Evolutionary conservation across 2,888 invertebrate genomes (phyloP), one percentile per base, ranked within the genome.

Genomic region (Athrips mouffetella): DNA sequence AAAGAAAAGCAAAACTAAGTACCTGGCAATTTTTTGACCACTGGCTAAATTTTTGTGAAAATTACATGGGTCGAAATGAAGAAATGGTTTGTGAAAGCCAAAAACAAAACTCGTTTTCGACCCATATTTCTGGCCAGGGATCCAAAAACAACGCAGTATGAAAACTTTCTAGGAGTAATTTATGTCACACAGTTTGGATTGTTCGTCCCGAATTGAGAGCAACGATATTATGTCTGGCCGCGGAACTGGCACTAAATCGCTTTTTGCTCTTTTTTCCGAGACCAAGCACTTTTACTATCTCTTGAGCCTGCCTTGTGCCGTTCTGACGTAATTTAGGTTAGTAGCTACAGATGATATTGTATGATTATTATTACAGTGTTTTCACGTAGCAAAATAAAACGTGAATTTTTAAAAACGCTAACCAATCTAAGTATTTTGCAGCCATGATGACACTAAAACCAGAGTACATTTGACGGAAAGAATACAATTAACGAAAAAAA

Each of bases 241-340:
- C 37, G 37, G 57, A 49, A 55, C 55, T 52, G 50, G 47, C 37
- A 4, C 18, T 18, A 18, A 20, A 37, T 37, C 13, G 16, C 29
- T 29, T 15, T 51, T 61, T 64, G 33, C 51, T 65, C 62, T 71
- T 71, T 70, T 46, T 69, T 72, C 65, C 67, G 59, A 56, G 72
- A 18, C 18, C 62, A 59, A 70, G 65, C 68, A 79, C 81, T 81
- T 80, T 81, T 81, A 81, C 81, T 78, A 75, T 80, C 79, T 59
- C 73, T 68, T 50, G 54, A 59, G 31, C 11, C n/a, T 7, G 4
- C 3, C 23, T 33, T n/a, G 2, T 6, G 23, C 23, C 11, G 31
- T 16, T 40, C 5, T n/a, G 7, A 31, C 11, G 31, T 31, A 13
- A 23, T 5, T 23, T 23, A 23, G 3, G 23, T 23, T 23, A 23